Conservation (phyloP, 2,113 vertebrate genomes). For the Xenopus borealis region DNA sequence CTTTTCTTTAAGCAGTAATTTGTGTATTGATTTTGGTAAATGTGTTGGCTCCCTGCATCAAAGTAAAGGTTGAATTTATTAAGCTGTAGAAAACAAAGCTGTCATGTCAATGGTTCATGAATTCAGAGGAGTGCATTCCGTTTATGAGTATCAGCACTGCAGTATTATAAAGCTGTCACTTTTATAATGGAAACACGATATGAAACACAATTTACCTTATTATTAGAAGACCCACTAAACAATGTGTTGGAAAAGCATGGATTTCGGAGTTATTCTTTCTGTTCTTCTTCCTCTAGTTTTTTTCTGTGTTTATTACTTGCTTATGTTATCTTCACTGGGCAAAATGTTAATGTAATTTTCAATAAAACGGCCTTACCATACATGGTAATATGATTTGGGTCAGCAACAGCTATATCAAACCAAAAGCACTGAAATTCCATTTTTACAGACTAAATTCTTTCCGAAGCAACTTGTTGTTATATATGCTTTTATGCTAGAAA, state of each 20-base stretch:
- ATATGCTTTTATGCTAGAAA: too few species aligned
- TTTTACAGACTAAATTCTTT: too few species aligned
- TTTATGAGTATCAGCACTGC: slow-evolving; percentile 10
- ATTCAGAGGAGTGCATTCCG: slow-evolving; percentile 13
- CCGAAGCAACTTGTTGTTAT: too few species aligned
- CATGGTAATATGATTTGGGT: too few species aligned
- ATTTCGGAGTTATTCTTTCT: not conserved
- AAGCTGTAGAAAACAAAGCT: slow-evolving; percentile 13
- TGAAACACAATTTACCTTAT: slow-evolving; percentile 3
- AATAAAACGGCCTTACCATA: too few species aligned
- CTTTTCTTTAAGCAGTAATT: not conserved
- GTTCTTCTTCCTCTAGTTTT: not conserved
- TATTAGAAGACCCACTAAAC: not conserved
- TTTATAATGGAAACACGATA: slow-evolving; percentile 14
- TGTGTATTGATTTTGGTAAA: not conserved
- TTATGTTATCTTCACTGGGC: too few species aligned
- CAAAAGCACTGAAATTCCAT: too few species aligned
- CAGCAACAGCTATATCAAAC: too few species aligned
- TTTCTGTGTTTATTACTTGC: not conserved
- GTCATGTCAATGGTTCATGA: slow-evolving; percentile 4
- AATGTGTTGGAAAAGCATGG: not conserved
- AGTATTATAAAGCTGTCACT: slow-evolving; percentile 18
- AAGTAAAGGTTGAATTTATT: not conserved
- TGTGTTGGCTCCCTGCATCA: not conserved
- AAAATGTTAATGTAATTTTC: too few species aligned